phyloP scores from a whole-genome alignment of 2,797 vertebrate genomes.

The Manis javanica region DNA sequence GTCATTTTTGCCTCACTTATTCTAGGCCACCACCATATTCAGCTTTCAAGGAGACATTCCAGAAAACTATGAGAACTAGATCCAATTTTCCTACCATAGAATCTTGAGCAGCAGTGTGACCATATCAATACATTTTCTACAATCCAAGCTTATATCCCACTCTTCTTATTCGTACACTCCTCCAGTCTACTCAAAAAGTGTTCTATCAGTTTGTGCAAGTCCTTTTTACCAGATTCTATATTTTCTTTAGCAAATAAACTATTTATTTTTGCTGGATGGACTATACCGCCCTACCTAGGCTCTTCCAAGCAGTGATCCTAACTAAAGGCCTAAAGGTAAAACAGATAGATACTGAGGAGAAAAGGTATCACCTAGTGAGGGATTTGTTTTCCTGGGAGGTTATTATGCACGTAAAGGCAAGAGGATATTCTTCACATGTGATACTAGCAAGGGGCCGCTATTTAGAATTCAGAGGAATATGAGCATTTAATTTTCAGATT shows the following conservation, averaged over 20 bases:
- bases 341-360: background rate
- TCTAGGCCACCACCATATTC: background rate
- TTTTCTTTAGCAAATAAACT: background rate
- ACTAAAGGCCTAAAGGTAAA: background rate
- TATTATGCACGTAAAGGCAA: background rate
- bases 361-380: background rate
- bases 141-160: background rate
- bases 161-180: background rate
- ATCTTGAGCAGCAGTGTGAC: background rate
- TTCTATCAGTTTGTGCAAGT: background rate
- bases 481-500: background rate
- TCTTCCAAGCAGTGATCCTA: background rate
- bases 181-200: background rate
- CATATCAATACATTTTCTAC: background rate
- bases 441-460: background rate
- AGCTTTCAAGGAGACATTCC: background rate
- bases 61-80: background rate
- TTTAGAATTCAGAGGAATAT: background rate
- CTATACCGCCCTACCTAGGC: rapidly evolving
- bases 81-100: background rate
- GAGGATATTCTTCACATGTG: background rate
- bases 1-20: background rate
- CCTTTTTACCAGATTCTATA: background rate
- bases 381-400: background rate
- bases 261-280: background rate